Evolutionary conservation across 2,113 vertebrate genomes (phyloP).

Genomic region (Barbus barbus): DNA sequence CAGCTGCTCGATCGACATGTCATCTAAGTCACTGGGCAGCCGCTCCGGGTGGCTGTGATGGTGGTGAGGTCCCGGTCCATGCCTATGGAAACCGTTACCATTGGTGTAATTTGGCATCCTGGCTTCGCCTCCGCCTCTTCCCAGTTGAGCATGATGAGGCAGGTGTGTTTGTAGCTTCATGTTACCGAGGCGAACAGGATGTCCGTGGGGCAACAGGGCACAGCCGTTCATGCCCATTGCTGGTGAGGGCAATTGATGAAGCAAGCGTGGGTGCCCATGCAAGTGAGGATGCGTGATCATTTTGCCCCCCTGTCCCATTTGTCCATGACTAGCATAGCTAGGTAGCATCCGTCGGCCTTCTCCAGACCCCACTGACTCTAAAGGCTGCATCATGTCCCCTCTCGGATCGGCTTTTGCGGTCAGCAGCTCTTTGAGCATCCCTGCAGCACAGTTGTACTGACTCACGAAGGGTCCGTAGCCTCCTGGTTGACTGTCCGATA

Average conservation of each 20-base stretch:
- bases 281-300: slow-evolving; percentile 68
- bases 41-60: slow-evolving; percentile 82
- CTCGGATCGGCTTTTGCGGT: slow-evolving; percentile 83
- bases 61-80: slow-evolving; percentile 64
- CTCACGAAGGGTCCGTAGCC: slow-evolving; percentile 79
- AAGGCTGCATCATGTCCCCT: slow-evolving; percentile 79
- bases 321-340: slow-evolving; percentile 63
- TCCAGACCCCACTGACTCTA: slow-evolving; percentile 67
- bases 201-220: slow-evolving; percentile 80
- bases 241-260: slow-evolving; percentile 76
- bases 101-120: slow-evolving; percentile 69
- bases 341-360: slow-evolving; percentile 62
- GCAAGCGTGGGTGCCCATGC: slow-evolving; percentile 70
- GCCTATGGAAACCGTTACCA: slow-evolving; percentile 83
- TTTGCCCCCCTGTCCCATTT: slow-evolving; percentile 76
- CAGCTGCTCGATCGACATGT: slow-evolving; percentile 92
- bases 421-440: slow-evolving; percentile 91
- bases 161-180: slow-evolving; percentile 84
- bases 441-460: slow-evolving; percentile 83
- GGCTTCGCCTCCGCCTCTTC: slow-evolving; percentile 40
- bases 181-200: slow-evolving; percentile 75
- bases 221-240: slow-evolving; percentile 82
- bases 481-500: slow-evolving; percentile 81
- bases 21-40: slow-evolving; percentile 96
- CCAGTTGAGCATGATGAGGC: slow-evolving; percentile 81